phyloP scores from a whole-genome alignment of 23 tunicate genomes.

The Clavelina lepadiformis region DNA sequence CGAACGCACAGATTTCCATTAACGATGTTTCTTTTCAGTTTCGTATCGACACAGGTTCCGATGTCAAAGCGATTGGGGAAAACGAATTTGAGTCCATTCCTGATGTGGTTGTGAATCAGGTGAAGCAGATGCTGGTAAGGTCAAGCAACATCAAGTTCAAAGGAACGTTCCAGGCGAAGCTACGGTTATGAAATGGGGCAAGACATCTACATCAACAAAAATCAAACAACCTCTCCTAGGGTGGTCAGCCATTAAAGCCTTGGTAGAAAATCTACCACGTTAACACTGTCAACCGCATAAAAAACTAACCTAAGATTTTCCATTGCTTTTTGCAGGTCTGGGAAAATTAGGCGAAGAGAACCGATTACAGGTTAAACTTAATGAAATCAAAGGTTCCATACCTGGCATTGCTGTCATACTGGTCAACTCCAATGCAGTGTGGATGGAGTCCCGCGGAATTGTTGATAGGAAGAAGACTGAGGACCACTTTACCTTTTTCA shows the following conservation, averaged over 20 bases:
- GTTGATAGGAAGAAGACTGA: too few relatives aligned
- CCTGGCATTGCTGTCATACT: background rate
- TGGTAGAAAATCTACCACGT: background rate
- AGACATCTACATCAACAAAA: background rate
- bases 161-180: background rate
- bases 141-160: background rate
- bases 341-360: background rate
- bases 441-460: too few relatives aligned
- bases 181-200: background rate
- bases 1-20: too few relatives aligned
- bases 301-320: too few relatives aligned
- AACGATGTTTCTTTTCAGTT: too few relatives aligned
- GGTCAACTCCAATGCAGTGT: too few relatives aligned
- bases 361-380: background rate
- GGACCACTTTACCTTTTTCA: too few relatives aligned
- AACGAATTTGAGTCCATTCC: background rate
- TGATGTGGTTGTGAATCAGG: too few relatives aligned
- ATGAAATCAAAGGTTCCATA: constrained; percentile 4
- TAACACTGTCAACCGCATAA: background rate
- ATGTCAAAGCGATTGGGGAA: background rate
- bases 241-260: constrained; percentile 3
- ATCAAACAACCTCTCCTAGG: background rate
- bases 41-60: background rate
- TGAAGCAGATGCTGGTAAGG: background rate
- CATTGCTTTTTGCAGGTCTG: background rate